Evolutionary conservation across 2,113 vertebrate genomes (phyloP).

Genomic region (Halcyon malimbica): DNA sequence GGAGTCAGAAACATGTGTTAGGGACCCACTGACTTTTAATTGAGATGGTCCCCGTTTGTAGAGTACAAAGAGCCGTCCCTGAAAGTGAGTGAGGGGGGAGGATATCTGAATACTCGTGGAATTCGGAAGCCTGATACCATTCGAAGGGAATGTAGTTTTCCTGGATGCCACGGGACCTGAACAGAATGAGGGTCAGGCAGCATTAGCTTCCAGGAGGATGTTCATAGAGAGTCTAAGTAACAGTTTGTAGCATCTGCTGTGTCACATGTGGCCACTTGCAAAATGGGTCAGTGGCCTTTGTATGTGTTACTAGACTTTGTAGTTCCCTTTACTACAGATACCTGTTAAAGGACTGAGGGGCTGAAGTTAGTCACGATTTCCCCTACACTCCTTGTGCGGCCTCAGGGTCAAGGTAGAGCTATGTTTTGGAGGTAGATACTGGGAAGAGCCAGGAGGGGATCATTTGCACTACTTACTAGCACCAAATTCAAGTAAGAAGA

Average conservation of each 20-base stretch:
- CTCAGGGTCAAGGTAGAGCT: not conserved
- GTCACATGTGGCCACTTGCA: not conserved
- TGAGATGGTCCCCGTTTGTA: rapidly evolving
- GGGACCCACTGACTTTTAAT: not conserved
- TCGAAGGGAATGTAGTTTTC: not conserved
- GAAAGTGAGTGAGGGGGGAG: not conserved
- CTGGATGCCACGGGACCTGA: not conserved
- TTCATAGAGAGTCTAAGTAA: not conserved
- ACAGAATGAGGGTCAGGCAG: not conserved
- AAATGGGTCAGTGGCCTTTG: not conserved
- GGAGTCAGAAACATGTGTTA: not conserved
- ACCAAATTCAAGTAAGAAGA: slow-evolving; percentile 27
- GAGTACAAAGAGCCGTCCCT: not conserved
- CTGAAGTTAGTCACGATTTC: not conserved
- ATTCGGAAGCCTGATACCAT: not conserved
- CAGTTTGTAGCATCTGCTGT: not conserved
- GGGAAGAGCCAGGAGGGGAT: not conserved
- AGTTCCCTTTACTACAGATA: not conserved
- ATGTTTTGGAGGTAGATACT: not conserved
- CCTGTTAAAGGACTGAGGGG: not conserved
- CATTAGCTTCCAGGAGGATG: not conserved
- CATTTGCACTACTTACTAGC: not conserved
- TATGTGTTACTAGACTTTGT: rapidly evolving
- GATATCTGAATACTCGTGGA: not conserved
- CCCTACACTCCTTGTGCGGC: not conserved